These are phyloP conservation scores for Smutsia temminckii DNA, from an alignment of 2,797 vertebrate genomes.

Conservation along the genomic window DNA sequence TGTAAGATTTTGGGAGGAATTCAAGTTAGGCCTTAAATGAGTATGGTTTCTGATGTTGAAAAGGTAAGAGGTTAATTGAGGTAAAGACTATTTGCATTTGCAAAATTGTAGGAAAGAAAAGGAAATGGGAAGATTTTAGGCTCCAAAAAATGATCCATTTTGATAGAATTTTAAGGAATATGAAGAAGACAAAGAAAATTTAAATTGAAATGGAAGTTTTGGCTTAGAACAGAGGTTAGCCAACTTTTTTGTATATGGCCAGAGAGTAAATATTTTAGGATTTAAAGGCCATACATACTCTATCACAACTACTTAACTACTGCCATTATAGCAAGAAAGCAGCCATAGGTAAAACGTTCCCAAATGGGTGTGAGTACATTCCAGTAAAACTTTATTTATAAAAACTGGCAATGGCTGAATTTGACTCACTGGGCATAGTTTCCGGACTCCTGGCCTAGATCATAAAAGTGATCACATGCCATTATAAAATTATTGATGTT, in stretches of 20 bases:
- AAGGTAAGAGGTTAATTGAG: background rate
- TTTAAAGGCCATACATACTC: background rate
- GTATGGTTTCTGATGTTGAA: background rate
- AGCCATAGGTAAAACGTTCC: background rate
- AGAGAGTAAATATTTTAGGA: background rate
- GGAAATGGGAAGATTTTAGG: background rate
- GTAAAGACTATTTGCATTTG: background rate
- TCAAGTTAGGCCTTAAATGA: background rate
- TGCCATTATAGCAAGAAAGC: background rate
- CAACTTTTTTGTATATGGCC: background rate
- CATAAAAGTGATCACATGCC: background rate
- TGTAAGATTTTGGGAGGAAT: background rate
- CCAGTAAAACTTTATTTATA: background rate
- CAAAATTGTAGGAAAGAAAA: background rate
- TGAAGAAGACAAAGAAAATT: background rate
- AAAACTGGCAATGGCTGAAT: background rate
- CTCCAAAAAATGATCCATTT: background rate
- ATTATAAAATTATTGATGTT: background rate
- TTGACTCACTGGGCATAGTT: background rate
- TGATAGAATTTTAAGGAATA: background rate
- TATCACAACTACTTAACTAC: background rate
- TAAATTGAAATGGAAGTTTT: background rate
- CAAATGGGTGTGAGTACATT: background rate
- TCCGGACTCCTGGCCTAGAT: background rate
- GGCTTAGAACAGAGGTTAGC: background rate